These are phyloP conservation scores for Chroicocephalus ridibundus DNA, from an alignment of 2,113 vertebrate species.

Conservation along the genomic window DNA sequence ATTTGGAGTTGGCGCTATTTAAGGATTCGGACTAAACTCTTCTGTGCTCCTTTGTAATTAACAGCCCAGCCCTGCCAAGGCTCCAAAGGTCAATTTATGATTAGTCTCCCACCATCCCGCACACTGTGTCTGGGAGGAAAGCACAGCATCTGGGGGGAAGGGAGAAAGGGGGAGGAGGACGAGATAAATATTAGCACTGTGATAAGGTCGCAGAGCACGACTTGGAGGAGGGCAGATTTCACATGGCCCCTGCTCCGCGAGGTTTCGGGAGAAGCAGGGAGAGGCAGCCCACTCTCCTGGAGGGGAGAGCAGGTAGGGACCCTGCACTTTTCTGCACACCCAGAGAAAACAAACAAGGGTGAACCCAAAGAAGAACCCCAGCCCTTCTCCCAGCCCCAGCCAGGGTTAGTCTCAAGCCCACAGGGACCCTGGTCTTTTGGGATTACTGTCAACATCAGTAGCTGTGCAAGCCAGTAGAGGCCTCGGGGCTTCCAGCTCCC, in stretches of 20 bases:
- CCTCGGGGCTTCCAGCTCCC: background rate
- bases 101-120: background rate
- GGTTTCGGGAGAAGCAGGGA: background rate
- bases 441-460: background rate
- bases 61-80: background rate
- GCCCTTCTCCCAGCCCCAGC: background rate
- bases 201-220: background rate
- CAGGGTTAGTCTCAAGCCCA: background rate
- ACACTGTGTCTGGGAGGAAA: background rate
- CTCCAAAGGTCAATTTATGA: slow-evolving; percentile 51
- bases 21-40: background rate
- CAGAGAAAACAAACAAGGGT: background rate
- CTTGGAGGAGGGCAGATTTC: background rate
- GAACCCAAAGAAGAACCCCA: background rate
- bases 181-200: slow-evolving; percentile 16
- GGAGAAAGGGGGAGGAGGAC: background rate
- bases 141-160: background rate
- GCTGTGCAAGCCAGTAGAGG: background rate
- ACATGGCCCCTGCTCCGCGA: background rate
- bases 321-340: background rate
- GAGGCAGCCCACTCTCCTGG: background rate
- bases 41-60: background rate
- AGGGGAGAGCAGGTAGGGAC: background rate
- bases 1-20: background rate
- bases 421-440: background rate